Evolutionary conservation across 2,113 vertebrate species (phyloP), one percentile per base, ranked within the genome.

Genomic region (Oncorhynchus tshawytscha): DNA sequence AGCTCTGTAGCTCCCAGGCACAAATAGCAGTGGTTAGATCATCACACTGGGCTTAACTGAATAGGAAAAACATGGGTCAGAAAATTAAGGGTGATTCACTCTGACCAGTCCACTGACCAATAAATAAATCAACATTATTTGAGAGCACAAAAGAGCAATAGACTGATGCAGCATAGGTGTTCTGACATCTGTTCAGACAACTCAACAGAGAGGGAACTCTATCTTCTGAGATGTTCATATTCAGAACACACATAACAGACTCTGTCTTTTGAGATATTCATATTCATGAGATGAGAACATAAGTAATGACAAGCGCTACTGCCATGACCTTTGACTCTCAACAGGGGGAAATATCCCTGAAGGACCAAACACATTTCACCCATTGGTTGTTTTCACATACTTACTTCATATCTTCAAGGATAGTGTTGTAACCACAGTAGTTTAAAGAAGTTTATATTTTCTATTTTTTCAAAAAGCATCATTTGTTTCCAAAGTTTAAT

Each of bases 161-260:
- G 84, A 86, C 78, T 88, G 85, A 82, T 89, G 82, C 82, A 74
- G 87, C 87, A 90, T 89, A 91, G 87, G 90, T 91, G 91, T 91
- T 88, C 69, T 76, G 77, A 82, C 86, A 90, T 92, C 88, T 91
- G 87, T 84, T 89, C 84, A 88, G 78, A 89, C 76, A 88, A 84
- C 85, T 82, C 49, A 82, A 76, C 78, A 74, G 70, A 64, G 12
- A 64, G 12, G 0, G 16, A 27, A 45, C 67, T n/a, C 75, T 69
- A 80, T 83, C 71, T 76, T 77, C 80, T 79, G 71, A 67, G 74
- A 81, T 81, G 72, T 78, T 82, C 72, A 54, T 54, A 54, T 54
- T 54, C 16, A 18, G 12, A 45, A 45, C 39, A 75, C 78, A 70
- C 69, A 60, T n/a, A 60, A 3, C 62, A 64, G 67, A 45, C 67